Conservation (phyloP, 2,113 vertebrate genomes). For the Cyanoramphus novaezelandiae region DNA sequence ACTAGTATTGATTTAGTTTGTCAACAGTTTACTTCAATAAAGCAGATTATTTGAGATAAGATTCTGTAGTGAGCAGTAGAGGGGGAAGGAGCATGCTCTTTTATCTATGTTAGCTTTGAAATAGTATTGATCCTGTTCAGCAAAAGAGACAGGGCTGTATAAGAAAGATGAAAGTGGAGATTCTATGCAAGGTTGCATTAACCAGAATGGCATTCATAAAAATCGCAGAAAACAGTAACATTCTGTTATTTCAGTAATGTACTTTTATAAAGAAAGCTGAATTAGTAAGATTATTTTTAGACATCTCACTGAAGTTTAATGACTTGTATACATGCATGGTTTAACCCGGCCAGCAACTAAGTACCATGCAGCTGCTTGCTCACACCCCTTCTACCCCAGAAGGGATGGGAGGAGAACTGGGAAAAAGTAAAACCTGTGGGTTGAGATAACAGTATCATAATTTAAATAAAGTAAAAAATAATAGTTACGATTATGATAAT, state of each 20-base stretch:
- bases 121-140: not conserved
- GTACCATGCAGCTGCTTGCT: not conserved
- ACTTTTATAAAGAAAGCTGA: not conserved
- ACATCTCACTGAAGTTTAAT: slow-evolving; percentile 52
- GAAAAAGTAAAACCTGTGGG: not conserved
- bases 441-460: not conserved
- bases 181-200: not conserved
- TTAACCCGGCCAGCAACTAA: not conserved
- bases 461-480: not conserved
- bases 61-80: not conserved
- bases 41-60: not conserved
- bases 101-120: not conserved
- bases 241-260: not conserved
- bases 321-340: slow-evolving; percentile 34
- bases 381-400: not conserved
- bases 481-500: not conserved
- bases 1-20: not conserved
- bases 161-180: not conserved
- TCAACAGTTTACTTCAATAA: not conserved
- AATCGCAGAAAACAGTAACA: not conserved
- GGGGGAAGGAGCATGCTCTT: not conserved
- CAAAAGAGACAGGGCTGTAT: not conserved
- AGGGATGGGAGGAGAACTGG: not conserved
- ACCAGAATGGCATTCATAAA: not conserved
- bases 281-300: slow-evolving; percentile 54